Base-by-base conservation (phyloP, 2,888 invertebrate genomes). In the Plemyria rubiginata region DNA sequence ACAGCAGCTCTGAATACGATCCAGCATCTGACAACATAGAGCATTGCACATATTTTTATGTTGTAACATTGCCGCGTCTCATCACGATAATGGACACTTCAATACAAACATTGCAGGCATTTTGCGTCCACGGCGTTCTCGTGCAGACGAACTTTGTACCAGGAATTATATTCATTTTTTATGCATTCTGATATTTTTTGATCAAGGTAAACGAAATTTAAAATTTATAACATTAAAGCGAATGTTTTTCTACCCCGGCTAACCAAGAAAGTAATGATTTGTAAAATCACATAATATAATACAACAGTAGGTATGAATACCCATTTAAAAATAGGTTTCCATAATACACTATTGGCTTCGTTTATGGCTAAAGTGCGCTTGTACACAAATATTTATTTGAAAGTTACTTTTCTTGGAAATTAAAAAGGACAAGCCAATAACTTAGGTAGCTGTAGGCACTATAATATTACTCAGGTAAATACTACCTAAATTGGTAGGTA, bases 41-140 rank as follows among this genome's bases (percentile, higher is more conserved):
- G 53, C 70, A 61, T 62, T 67, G 68, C 60, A 63, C 63, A 71
- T 70, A 76, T 78, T 76, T 79, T 77, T 77, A 76, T 77, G 73
- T 74, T 69, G 73, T 78, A 72, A 71, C 70, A 60, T 73, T 75
- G 70, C 70, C 66, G 76, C 76, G 75, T 72, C 82, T 86, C 85
- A 86, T 88, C 85, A 85, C 66, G 81, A 82, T 87, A 88, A 87
- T 87, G 87, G 86, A 82, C 77, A 78, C 72, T 82, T 79, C 81
- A 81, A 81, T 82, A 75, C 76, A 76, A 80, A 78, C 77, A 74
- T 69, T 70, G 76, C 77, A 71, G 72, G 65, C 75, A 74, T 74
- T 76, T 74, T 71, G 77, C 73, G 71, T 72, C 76, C 68, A 72
- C 71, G 69, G 66, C 67, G 66, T 67, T 59, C 65, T 54, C 56